A percentile compares a stretch with the other conserved stretches of the same genome.
phyloP scores from a whole-genome alignment of 2,113 vertebrate species.

The Burhinus oedicnemus region DNA sequence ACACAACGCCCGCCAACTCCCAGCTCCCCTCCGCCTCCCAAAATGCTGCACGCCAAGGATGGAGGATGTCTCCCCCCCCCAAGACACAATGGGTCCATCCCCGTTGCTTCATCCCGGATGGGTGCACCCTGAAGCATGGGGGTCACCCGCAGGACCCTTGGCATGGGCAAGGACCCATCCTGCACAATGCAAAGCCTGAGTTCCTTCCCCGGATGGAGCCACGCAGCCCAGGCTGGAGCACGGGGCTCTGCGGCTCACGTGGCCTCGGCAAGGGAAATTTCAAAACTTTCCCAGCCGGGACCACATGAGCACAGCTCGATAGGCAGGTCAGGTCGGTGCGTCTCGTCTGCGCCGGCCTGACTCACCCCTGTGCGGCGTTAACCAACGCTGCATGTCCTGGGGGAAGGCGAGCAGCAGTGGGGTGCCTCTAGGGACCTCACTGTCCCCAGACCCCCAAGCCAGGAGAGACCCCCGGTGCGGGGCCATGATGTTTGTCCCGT shows the following conservation, averaged over 20 bases:
- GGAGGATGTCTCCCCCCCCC: not conserved
- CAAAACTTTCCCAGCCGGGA: slow-evolving; percentile 19
- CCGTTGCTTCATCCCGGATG: not conserved
- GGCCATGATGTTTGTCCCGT: rapidly evolving
- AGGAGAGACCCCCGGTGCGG: rapidly evolving
- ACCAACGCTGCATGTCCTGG: rapidly evolving
- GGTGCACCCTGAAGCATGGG: rapidly evolving
- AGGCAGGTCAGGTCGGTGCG: not conserved
- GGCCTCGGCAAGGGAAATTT: not conserved
- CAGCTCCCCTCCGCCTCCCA: not conserved
- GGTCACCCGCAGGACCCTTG: rapidly evolving
- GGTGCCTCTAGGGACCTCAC: not conserved
- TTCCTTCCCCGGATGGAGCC: not conserved
- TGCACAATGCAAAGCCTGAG: rapidly evolving
- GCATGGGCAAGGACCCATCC: rapidly evolving
- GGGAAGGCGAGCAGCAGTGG: not conserved
- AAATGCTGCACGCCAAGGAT: not conserved
- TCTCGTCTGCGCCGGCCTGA: not conserved
- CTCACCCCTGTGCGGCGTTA: not conserved
- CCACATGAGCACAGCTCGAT: not conserved
- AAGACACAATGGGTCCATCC: rapidly evolving
- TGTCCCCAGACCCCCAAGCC: rapidly evolving
- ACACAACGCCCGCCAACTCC: slow-evolving; percentile 42
- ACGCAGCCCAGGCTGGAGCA: not conserved
- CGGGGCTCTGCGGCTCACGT: rapidly evolving